phyloP scores from a whole-genome alignment of 2,888 invertebrate species.

The Quadriops clusia region DNA sequence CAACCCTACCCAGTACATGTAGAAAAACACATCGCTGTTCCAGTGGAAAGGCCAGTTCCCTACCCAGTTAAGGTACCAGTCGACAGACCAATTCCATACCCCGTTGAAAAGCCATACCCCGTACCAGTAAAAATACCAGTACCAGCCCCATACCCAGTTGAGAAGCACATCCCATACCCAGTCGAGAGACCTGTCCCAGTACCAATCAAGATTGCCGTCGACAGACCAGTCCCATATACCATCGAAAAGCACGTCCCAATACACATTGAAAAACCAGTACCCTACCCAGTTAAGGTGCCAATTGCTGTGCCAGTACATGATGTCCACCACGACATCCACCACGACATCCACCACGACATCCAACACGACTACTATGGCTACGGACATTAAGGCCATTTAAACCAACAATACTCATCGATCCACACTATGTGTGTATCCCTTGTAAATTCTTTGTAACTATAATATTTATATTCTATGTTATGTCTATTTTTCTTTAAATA shows the following conservation, averaged over 20 bases:
- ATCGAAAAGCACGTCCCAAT: constrained; percentile 58
- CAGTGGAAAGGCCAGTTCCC: constrained; percentile 56
- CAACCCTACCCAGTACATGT: constrained; percentile 57
- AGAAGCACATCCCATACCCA: constrained; percentile 48
- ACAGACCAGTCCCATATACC: constrained; percentile 59
- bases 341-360: constrained; percentile 3
- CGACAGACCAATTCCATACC: constrained; percentile 43
- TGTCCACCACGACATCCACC: constrained; percentile 11
- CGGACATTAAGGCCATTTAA: constrained; percentile 12
- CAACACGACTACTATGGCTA: constrained; percentile 11
- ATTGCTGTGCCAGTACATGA: constrained; percentile 45
- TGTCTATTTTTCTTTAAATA: too few species aligned
- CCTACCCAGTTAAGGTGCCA: constrained; percentile 28
- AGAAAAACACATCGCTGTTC: constrained; percentile 54
- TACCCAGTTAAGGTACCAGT: constrained; percentile 51
- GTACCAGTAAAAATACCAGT: constrained; percentile 53
- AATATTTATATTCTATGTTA: too few species aligned
- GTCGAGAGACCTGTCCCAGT: constrained; percentile 45
- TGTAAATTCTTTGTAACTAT: too few species aligned
- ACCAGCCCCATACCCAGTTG: constrained; percentile 60
- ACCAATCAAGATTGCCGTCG: constrained; percentile 43
- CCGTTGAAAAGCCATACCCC: constrained; percentile 52
- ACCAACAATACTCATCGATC: constrained; percentile 11
- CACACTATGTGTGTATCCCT: constrained; percentile 14
- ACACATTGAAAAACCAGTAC: constrained; percentile 54